phyloP scores from a whole-genome alignment of 2,113 vertebrate genomes.

The Emydocephalus ijimae region DNA sequence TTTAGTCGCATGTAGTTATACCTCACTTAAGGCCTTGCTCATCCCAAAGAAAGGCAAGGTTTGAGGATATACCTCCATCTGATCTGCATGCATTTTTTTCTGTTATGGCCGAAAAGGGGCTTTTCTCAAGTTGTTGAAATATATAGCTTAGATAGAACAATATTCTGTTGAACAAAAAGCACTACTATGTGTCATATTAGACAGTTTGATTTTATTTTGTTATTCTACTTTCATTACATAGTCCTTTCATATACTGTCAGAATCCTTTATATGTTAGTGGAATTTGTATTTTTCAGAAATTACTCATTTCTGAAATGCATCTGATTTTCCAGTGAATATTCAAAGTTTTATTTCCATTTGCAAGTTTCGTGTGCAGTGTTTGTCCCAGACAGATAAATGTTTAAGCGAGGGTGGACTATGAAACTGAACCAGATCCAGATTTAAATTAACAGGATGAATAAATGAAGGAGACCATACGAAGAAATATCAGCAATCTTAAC shows the following conservation, averaged over 20 bases:
- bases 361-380: slow-evolving; percentile 26
- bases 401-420: slow-evolving; percentile 33
- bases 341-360: not conserved
- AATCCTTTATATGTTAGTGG: slow-evolving; percentile 26
- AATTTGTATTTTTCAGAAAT: slow-evolving; percentile 10
- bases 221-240: not conserved
- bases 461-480: slow-evolving; percentile 59
- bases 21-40: not conserved
- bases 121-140: not conserved
- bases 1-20: not conserved
- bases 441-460: slow-evolving; percentile 58
- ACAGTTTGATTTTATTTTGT: not conserved
- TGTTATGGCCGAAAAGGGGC: not conserved
- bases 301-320: slow-evolving; percentile 18
- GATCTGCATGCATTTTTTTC: not conserved
- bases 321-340: slow-evolving; percentile 36
- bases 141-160: not conserved
- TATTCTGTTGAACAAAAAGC: not conserved
- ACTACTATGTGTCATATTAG: not conserved
- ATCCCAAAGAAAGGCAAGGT: not conserved
- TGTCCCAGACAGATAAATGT: slow-evolving; percentile 49
- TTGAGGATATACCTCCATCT: not conserved
- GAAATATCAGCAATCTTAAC: slow-evolving; percentile 72
- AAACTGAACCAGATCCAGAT: slow-evolving; percentile 51
- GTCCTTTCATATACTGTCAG: not conserved